Evolutionary conservation across 2,113 vertebrate genomes (phyloP), one percentile per base, ranked within the genome.

Genomic region (Microtus ochrogaster): DNA sequence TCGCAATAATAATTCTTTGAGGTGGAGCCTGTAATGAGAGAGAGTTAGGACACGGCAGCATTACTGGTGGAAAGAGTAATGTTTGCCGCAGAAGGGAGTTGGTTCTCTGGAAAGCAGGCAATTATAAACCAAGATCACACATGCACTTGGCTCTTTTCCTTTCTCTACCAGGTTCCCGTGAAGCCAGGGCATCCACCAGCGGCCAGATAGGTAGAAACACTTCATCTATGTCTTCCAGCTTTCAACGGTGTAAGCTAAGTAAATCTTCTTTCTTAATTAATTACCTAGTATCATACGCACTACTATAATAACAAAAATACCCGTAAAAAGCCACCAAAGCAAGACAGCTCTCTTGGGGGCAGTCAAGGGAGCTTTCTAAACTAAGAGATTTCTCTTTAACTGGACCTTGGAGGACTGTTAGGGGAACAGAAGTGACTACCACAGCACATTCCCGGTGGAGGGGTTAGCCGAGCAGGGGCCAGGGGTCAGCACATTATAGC

Each of bases 251-350:
- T 77, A 28, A 76, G 12, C 49, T 49, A 77, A 28, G 7, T n/a
- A 58, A 28, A 28, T 49, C 66, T 72, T 22, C 21, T 17, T 78
- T 52, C 74, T 63, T n/a, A 49, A 26, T 6, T 3, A 78, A 21
- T 52, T 47, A 39, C 17, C 11, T 17, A 2, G 11, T 39, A 72
- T 41, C 63, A 28, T 19, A 19, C 22, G 9, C 66, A 49, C 63
- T 79, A 33, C 66, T 26, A 17, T 14, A 49, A 65, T 63, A 61
- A 86, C 73, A 39, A 10, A 39, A 17, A 76, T 41, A 14, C 41
- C 22, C 0, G 0, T 3, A 14, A 63, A 70, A 19, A 84, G 30
- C 39, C 47, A 33, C 36, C 21, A 39, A 47, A 61, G 47, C 39
- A 41, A 36, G 28, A 39, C 47, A 77, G 41, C 22, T 36, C 36